Evolutionary conservation across 1,140 invertebrate genomes (phyloP).

Genomic region (Drosophila miranda): DNA sequence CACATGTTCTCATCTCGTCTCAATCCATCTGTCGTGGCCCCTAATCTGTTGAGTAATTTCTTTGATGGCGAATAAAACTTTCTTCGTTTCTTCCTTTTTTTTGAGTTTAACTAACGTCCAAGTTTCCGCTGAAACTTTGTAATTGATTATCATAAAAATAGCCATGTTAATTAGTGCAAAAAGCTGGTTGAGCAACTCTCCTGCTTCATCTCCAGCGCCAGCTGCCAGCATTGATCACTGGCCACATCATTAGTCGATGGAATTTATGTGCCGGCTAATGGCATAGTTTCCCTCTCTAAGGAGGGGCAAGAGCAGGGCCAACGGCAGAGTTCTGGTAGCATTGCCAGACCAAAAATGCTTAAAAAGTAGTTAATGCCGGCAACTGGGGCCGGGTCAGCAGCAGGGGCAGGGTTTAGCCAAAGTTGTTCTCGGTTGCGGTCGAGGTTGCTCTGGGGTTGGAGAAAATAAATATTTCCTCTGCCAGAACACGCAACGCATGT

Average conservation of each 20-base stretch:
- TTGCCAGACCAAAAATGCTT: constrained; percentile 23
- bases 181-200: constrained; percentile 12
- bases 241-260: constrained; percentile 56
- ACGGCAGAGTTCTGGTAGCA: neutral
- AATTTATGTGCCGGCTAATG: constrained; percentile 58
- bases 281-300: constrained; percentile 49
- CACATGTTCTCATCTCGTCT: constrained; percentile 52
- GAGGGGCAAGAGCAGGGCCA: neutral
- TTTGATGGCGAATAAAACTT: constrained; percentile 51
- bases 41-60: constrained; percentile 49
- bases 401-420: constrained; percentile 12
- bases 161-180: constrained; percentile 65
- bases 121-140: constrained; percentile 61
- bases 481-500: too few species aligned
- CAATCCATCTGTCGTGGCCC: constrained; percentile 25
- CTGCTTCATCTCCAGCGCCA: constrained; percentile 1
- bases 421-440: constrained; percentile 7
- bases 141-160: constrained; percentile 74
- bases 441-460: neutral
- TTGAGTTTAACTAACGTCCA: constrained; percentile 45
- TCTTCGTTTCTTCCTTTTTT: constrained; percentile 14
- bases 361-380: constrained; percentile 48
- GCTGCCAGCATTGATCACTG: constrained; percentile 50
- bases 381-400: neutral
- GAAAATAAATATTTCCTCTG: neutral